Evolutionary conservation across 2,797 vertebrate genomes (phyloP), one percentile per base, ranked within the genome.

Genomic region (Vireo griseus): DNA sequence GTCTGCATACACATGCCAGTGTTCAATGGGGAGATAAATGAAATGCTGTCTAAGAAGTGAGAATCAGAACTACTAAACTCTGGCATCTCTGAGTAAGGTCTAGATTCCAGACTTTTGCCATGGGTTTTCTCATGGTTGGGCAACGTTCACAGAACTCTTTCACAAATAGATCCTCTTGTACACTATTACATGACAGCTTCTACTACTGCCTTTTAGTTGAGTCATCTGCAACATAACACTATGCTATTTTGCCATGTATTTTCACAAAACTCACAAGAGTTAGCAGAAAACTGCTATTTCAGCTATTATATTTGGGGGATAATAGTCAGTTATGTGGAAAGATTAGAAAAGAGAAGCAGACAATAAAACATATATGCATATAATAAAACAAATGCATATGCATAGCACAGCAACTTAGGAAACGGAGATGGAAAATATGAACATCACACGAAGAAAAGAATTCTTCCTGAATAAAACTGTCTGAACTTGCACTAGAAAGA

Each of bases 91-190:
- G 48, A 51, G 25, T 29, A 66, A 69, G 72, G 42, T 59, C 59
- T 67, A 47, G 48, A 77, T 76, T 91, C 59, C 81, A 82, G 63
- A 74, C 55, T 88, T 63, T 63, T 71, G 67, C 35, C 39, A 71
- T 4, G 2, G 48, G 19, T 85, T 87, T 73, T 83, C 48, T 75
- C 68, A 63, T 10, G 3, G 26, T 8, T 80, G 58, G 68, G 42
- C 42, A 74, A 61, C 6, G 4, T 57, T 74, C 45, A 73, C 40
- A 80, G 50, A 91, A 48, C 50, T 61, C 47, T 76, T 80, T 76
- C 61, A 77, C 40, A 65, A 72, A 73, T 0, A 5, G 52, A 20
- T 67, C 40, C 26, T 82, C 54, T 76, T 0, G 0, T 29, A 58
- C 9, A 33, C 72, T 72, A 16, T 16, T 51, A 86, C 13, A 21